These are phyloP conservation scores for Centrocercus urophasianus DNA, from an alignment of 2,113 vertebrate species.

Conservation along the genomic window DNA sequence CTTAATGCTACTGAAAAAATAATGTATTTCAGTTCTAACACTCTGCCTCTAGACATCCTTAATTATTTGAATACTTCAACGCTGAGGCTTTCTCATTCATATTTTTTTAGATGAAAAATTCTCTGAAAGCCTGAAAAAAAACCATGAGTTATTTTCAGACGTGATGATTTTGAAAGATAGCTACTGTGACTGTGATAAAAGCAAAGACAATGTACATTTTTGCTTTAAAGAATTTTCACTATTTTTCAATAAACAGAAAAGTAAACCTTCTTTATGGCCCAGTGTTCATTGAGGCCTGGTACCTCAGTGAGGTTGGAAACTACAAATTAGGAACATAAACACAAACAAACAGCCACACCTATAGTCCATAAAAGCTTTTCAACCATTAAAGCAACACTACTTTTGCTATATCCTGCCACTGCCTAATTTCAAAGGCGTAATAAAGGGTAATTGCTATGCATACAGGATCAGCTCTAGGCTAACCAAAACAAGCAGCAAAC, in stretches of 20 bases:
- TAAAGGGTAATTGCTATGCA: constrained; percentile 46
- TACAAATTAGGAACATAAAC: constrained; percentile 67
- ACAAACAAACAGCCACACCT: constrained; percentile 67
- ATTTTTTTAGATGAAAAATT: constrained; percentile 1
- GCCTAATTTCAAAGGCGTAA: constrained; percentile 58
- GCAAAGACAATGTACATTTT: neutral
- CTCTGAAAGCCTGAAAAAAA: constrained; percentile 39
- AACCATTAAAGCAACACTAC: constrained; percentile 7
- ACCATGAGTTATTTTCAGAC: neutral
- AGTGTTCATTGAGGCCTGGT: constrained; percentile 54
- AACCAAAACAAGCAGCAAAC: constrained; percentile 52
- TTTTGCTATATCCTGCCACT: constrained; percentile 25
- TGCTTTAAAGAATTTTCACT: neutral
- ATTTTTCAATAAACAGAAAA: neutral
- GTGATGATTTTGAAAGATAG: constrained; percentile 11
- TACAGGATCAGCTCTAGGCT: constrained; percentile 46
- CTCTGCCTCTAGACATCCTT: neutral
- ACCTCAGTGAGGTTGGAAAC: constrained; percentile 44
- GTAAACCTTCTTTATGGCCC: neutral
- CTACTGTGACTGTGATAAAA: neutral
- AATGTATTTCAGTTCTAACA: neutral
- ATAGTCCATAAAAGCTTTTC: constrained; percentile 60
- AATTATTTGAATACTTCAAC: neutral
- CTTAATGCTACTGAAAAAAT: neutral
- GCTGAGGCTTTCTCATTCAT: constrained; percentile 3